A percentile compares a stretch with the other conserved stretches of the same genome.
Evolutionary conservation across 2,888 invertebrate species (phyloP).

Genomic region (Apodemia hepburni): DNA sequence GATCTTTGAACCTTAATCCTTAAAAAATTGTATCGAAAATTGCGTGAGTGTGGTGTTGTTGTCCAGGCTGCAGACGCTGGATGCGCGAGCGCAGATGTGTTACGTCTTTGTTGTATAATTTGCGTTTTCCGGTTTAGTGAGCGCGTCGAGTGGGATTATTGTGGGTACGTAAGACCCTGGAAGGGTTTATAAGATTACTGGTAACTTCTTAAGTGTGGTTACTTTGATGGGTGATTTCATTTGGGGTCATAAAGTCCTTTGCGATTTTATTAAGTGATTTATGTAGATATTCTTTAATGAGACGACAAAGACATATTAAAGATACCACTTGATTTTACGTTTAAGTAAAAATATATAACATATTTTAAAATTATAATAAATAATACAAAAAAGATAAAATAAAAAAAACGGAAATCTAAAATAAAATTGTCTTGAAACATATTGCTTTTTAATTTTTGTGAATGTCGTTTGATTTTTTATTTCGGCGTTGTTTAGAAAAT

Average conservation of each 20-base stretch:
- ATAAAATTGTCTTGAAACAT: no score
- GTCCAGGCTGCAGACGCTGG: slow-evolving; percentile 33
- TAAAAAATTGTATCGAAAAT: slow-evolving; percentile 38
- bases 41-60: slow-evolving; percentile 21
- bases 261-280: background rate
- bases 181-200: slow-evolving; percentile 43
- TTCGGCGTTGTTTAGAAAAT: no score
- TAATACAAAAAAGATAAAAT: no score
- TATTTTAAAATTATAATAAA: no score
- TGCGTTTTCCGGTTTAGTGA: slow-evolving; percentile 75
- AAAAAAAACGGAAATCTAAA: no score
- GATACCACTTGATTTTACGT: no score
- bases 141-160: slow-evolving; percentile 65
- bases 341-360: no score
- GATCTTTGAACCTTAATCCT: slow-evolving; percentile 37
- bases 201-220: slow-evolving; percentile 29
- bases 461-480: no score
- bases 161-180: slow-evolving; percentile 34
- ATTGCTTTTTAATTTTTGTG: no score
- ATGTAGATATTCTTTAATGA: background rate
- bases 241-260: slow-evolving; percentile 11
- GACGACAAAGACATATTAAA: no score
- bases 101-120: slow-evolving; percentile 76
- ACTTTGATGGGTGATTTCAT: slow-evolving; percentile 15
- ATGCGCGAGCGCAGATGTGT: slow-evolving; percentile 69